Conservation (phyloP, 2,113 vertebrate genomes). For the Paracanthobrama guichenoti region DNA sequence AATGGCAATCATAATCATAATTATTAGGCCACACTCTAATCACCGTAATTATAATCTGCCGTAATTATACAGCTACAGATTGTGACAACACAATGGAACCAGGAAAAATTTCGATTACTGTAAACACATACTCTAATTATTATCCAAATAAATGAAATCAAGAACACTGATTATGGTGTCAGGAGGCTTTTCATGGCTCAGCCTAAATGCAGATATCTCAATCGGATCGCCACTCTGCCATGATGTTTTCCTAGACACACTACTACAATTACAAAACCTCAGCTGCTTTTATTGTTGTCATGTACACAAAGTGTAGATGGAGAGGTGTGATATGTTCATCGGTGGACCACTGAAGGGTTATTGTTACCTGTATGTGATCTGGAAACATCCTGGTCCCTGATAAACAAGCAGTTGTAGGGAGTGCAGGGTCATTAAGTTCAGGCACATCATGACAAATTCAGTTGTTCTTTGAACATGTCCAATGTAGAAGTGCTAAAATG, state of each 20-base stretch:
- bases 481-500: not conserved
- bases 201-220: not conserved
- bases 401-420: slow-evolving; percentile 10
- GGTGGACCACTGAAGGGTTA: not conserved
- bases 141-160: slow-evolving; percentile 22
- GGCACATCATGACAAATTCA: slow-evolving; percentile 18
- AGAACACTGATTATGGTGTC: slow-evolving; percentile 22
- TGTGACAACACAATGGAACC: slow-evolving; percentile 27
- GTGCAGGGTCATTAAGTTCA: not conserved
- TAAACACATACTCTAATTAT: slow-evolving; percentile 16
- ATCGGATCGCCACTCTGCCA: slow-evolving; percentile 32
- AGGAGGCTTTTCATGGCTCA: slow-evolving; percentile 12
- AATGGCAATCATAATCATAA: slow-evolving; percentile 31
- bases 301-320: slow-evolving; percentile 58
- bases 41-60: slow-evolving; percentile 34
- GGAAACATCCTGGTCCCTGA: not conserved
- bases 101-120: not conserved
- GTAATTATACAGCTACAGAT: slow-evolving; percentile 16
- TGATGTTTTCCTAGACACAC: slow-evolving; percentile 47
- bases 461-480: not conserved
- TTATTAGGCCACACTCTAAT: slow-evolving; percentile 32
- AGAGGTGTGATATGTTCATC: slow-evolving; percentile 47
- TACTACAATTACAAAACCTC: slow-evolving; percentile 58
- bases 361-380: slow-evolving; percentile 7
- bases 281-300: slow-evolving; percentile 62